Evolutionary conservation across 1,140 invertebrate genomes (phyloP), one percentile per base, ranked within the genome.

Genomic region (Triops cancriformis): DNA sequence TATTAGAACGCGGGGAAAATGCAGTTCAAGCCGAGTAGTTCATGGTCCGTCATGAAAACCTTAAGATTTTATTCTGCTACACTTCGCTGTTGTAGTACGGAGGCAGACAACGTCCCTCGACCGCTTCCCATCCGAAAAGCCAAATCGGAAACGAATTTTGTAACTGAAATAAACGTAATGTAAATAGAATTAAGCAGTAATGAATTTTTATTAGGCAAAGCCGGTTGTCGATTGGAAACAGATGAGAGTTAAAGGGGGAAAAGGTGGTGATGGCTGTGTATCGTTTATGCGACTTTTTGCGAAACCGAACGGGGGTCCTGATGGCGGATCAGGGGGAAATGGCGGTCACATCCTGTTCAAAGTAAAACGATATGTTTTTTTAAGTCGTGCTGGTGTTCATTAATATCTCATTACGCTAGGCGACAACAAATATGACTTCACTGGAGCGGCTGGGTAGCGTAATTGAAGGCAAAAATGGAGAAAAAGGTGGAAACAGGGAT

Each of bases 301-400:
- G 23, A 96, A 96, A 82, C 94, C 96, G 80, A 88, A 87, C 78
- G 97, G 93, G 0, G 98, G 98, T 9, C 97, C 97, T 0, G 94
- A 97, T 86, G 97, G 97, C 5, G 98, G 97, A 0, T 94, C 99
- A 86, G 98, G 97, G 12, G 98, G 98, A 1, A 90, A 96, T 83
- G 98, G 98, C n/a, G 97, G 94, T 0, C 97, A 99, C 87, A 92
- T 99, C 1, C 89, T 99, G 74, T 94, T 98, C 82, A 85, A 92
- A 87, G 91, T 91, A 83, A 77, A 23, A 79, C 80, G 73, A n/a
- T 14, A n/a, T 14, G 0, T 64, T 1, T 23, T 9, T n/a, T n/a
- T n/a, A 64, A n/a, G 18, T 23, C 6, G 51, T 10, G 18, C 6
- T 64, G 14, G 51, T 12, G 23, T n/a, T 64, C 51, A 23, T 14